A percentile compares a stretch with the other conserved stretches of the same genome.
These are phyloP conservation scores for Liolophura sinensis DNA, from an alignment of 1,140 invertebrate genomes.

Conservation along the genomic window DNA sequence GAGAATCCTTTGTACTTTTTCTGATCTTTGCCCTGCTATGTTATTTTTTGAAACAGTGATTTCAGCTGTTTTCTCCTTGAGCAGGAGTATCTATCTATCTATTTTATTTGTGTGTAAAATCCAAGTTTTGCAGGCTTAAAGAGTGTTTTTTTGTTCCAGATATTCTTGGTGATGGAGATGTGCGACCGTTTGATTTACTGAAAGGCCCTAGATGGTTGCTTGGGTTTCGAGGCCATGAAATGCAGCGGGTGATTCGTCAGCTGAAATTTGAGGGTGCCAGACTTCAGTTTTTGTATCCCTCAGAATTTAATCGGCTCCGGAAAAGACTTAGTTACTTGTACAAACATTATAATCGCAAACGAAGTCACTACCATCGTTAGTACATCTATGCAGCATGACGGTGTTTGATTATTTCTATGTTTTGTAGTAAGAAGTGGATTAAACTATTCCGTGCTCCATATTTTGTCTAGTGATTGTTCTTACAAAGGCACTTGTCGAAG, in stretches of 20 bases:
- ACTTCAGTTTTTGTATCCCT: slow-evolving; percentile 28
- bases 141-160: slow-evolving; percentile 56
- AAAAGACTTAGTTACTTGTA: slow-evolving; percentile 40
- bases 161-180: slow-evolving; percentile 79
- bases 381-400: neutral
- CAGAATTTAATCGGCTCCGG: slow-evolving; percentile 29
- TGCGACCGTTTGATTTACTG: slow-evolving; percentile 82
- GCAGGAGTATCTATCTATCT: too few relatives aligned
- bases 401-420: neutral
- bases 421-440: neutral
- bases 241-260: slow-evolving; percentile 40
- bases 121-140: neutral
- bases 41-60: too few relatives aligned
- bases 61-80: too few relatives aligned
- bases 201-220: slow-evolving; percentile 83
- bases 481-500: too few relatives aligned
- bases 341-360: slow-evolving; percentile 37
- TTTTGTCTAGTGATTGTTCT: too few relatives aligned
- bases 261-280: slow-evolving; percentile 37
- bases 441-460: too few relatives aligned
- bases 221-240: slow-evolving; percentile 84
- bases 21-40: too few relatives aligned
- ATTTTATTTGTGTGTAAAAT: slow-evolving; percentile 2
- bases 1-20: too few relatives aligned
- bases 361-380: slow-evolving; percentile 11